Evolutionary conservation across 2,888 invertebrate genomes (phyloP).

Genomic region (Laspeyria flexula): DNA sequence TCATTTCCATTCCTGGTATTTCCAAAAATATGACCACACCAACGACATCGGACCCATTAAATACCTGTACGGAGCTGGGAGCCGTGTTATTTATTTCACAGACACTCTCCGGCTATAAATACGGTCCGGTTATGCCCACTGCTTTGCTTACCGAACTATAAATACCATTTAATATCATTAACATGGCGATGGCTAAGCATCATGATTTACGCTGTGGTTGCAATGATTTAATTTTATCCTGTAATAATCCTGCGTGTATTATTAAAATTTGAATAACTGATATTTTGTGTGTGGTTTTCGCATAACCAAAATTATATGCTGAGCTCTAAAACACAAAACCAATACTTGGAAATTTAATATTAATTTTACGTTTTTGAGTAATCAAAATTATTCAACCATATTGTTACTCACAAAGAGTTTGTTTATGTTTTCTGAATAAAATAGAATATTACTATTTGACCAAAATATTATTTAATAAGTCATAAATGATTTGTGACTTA

Average conservation of each 20-base stretch:
- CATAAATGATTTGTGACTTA: too few relatives aligned
- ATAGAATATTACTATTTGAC: too few relatives aligned
- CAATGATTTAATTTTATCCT: constrained; percentile 22
- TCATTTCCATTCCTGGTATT: constrained; percentile 4
- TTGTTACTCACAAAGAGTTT: too few relatives aligned
- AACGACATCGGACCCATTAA: constrained; percentile 6
- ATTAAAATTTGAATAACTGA: too few relatives aligned
- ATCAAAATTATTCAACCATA: too few relatives aligned
- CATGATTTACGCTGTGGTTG: constrained; percentile 22
- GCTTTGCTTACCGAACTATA: constrained; percentile 1
- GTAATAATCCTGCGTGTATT: constrained; percentile 13
- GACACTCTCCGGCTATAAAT: constrained; percentile 1
- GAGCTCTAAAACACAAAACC: too few relatives aligned
- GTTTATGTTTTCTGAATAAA: too few relatives aligned
- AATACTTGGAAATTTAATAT: too few relatives aligned
- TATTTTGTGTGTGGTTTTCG: too few relatives aligned
- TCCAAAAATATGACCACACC: constrained; percentile 10
- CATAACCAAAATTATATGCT: too few relatives aligned
- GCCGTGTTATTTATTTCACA: constrained; percentile 7
- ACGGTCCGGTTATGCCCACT: neutral
- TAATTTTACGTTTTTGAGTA: too few relatives aligned
- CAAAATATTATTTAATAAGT: too few relatives aligned
- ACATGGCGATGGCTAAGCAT: neutral
- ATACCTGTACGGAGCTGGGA: neutral
- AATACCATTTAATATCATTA: constrained; percentile 21